Evolutionary conservation across 1,140 invertebrate genomes (phyloP).

Genomic region (Macrotrachela quadricornifera): DNA sequence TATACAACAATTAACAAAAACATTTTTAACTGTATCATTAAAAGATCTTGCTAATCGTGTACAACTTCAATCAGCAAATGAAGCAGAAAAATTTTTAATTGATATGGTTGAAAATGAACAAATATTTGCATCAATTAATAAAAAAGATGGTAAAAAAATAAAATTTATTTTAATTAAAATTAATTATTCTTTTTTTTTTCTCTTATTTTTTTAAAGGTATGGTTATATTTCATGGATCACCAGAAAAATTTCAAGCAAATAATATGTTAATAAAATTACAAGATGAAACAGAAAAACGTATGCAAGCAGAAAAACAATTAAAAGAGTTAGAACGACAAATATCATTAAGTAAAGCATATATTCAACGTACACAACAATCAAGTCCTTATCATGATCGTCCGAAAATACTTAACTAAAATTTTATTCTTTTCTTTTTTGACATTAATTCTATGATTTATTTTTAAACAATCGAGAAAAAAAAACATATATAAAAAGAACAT

Average conservation of each 20-base stretch:
- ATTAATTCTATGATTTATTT: too few relatives aligned
- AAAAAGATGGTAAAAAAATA: conserved; percentile 66
- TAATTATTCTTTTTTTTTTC: neutral
- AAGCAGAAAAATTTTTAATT: conserved; percentile 78
- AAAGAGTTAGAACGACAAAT: too few relatives aligned
- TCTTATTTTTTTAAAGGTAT: conserved; percentile 37
- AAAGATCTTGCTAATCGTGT: conserved; percentile 76
- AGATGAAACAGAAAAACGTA: conserved; percentile 38
- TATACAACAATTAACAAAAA: conserved; percentile 85
- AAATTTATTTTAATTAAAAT: neutral
- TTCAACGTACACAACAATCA: too few relatives aligned
- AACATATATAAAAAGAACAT: too few relatives aligned
- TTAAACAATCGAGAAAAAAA: too few relatives aligned
- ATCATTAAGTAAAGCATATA: too few relatives aligned
- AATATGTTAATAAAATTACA: conserved; percentile 62
- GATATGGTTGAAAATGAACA: conserved; percentile 94
- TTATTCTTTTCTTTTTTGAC: too few relatives aligned
- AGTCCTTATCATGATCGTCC: too few relatives aligned
- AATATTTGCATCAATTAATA: conserved; percentile 87
- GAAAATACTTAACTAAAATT: too few relatives aligned
- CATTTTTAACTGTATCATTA: conserved; percentile 77
- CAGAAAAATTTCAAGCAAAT: conserved; percentile 74
- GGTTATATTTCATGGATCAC: conserved; percentile 84
- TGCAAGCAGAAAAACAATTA: too few relatives aligned
- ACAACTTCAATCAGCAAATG: conserved; percentile 51